A percentile compares a stretch with the other conserved stretches of the same genome.
These are phyloP conservation scores for Babylonia areolata DNA, from an alignment of 1,140 invertebrate species.

Conservation along the genomic window DNA sequence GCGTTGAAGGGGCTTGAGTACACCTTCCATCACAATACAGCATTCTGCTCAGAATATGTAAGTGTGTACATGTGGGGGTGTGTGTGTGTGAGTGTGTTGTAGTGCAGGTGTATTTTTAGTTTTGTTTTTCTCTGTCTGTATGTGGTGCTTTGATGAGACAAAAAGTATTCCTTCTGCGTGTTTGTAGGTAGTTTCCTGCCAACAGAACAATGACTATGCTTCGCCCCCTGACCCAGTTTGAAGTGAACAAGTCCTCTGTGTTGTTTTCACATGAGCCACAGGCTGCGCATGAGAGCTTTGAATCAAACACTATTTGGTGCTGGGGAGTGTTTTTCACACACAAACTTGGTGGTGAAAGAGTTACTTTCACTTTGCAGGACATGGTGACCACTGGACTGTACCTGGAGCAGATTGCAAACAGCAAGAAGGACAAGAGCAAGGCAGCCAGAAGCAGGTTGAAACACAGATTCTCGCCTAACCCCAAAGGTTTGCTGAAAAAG, in stretches of 20 bases:
- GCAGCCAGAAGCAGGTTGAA: not conserved
- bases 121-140: not conserved
- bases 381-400: not conserved
- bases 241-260: no score
- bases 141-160: not conserved
- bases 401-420: not conserved
- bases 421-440: not conserved
- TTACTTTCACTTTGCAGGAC: not conserved
- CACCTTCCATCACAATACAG: not conserved
- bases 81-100: not conserved
- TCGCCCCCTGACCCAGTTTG: no score
- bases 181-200: no score
- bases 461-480: not conserved
- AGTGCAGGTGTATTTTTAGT: not conserved
- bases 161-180: no score
- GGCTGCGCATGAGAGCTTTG: no score
- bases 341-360: no score
- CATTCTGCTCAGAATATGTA: not conserved
- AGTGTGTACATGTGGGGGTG: not conserved
- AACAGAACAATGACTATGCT: no score
- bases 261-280: no score
- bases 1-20: conserved; percentile 11
- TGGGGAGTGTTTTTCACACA: no score
- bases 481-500: not conserved
- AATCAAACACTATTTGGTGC: no score